Evolutionary conservation across 2,888 invertebrate genomes (phyloP).

Genomic region (Dicyrtomina minuta): DNA sequence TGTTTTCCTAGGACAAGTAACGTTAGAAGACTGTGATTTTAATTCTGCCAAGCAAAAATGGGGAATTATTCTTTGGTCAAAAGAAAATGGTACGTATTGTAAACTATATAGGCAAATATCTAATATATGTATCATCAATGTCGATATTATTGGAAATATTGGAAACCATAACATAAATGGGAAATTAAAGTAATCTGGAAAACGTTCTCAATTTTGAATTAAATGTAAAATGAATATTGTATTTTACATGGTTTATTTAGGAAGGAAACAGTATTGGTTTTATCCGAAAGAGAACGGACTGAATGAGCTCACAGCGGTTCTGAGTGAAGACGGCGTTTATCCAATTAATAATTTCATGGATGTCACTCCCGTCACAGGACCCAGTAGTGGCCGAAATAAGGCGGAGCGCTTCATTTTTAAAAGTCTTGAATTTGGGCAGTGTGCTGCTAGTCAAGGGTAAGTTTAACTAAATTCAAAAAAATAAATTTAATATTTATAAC

Average conservation of each 20-base stretch:
- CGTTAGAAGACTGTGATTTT: constrained; percentile 16
- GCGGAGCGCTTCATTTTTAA: constrained; percentile 19
- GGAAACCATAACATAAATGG: background rate
- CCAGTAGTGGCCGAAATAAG: background rate
- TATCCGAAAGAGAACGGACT: constrained; percentile 25
- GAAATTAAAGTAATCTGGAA: background rate
- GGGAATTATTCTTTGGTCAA: constrained; percentile 25
- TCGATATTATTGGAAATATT: too few relatives aligned
- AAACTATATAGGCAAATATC: background rate
- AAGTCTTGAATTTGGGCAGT: constrained; percentile 20
- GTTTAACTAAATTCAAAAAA: background rate
- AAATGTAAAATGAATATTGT: background rate
- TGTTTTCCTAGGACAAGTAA: constrained; percentile 26
- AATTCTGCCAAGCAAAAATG: constrained; percentile 15
- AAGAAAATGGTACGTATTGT: constrained; percentile 20
- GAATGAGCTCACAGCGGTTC: constrained; percentile 10
- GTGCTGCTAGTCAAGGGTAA: constrained; percentile 31
- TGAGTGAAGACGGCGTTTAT: constrained; percentile 16
- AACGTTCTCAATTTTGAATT: background rate
- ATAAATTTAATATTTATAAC: background rate
- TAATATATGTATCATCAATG: background rate
- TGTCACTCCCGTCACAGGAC: background rate
- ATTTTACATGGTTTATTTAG: constrained; percentile 3
- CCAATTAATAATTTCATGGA: constrained; percentile 28
- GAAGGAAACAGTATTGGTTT: constrained; percentile 21